Evolutionary conservation across 2,888 invertebrate species (phyloP).

Genomic region (Isoperla grammatica): DNA sequence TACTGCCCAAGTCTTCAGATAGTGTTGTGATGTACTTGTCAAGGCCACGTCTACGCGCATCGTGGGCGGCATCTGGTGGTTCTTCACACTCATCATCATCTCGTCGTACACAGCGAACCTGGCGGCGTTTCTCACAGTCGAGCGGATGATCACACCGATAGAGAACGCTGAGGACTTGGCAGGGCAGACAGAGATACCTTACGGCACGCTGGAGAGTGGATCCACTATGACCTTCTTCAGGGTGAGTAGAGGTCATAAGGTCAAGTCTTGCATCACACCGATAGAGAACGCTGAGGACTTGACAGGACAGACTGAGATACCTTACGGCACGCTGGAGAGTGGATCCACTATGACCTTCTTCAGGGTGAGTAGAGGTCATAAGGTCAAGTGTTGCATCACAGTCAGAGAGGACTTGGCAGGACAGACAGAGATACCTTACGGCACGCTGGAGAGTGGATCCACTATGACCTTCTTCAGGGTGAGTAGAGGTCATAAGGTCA

Average conservation of each 20-base stretch:
- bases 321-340: conserved; percentile 75
- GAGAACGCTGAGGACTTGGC: conserved; percentile 81
- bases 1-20: too few species aligned
- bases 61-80: conserved; percentile 88
- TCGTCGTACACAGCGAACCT: conserved; percentile 89
- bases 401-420: conserved; percentile 76
- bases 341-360: conserved; percentile 90
- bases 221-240: conserved; percentile 87
- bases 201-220: conserved; percentile 77
- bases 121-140: conserved; percentile 86
- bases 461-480: conserved; percentile 86
- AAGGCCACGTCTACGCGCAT: conserved; percentile 69
- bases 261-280: too few species aligned
- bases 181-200: conserved; percentile 74
- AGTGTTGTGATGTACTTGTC: too few species aligned
- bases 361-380: conserved; percentile 60
- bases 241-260: too few species aligned
- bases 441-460: conserved; percentile 74
- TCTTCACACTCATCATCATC: conserved; percentile 84
- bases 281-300: conserved; percentile 82
- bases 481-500: too few species aligned
- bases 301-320: conserved; percentile 73
- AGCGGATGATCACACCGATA: conserved; percentile 81
- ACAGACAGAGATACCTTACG: conserved; percentile 79
- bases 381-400: too few species aligned